phyloP scores from a whole-genome alignment of 2,888 invertebrate species.

The Allolobophora icterica region DNA sequence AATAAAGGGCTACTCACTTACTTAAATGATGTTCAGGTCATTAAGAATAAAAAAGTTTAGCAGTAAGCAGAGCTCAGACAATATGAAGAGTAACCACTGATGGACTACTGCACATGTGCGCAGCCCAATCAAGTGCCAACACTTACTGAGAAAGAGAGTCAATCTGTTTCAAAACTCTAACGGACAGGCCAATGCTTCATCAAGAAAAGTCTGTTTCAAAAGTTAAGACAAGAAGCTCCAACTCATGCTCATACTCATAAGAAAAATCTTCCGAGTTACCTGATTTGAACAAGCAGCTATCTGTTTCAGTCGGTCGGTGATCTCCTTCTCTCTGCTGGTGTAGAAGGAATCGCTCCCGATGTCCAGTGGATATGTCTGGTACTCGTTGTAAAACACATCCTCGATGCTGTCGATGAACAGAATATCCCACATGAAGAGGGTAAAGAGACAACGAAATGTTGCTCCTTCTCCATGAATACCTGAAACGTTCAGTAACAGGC shows the following conservation, averaged over 20 bases:
- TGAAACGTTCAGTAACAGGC: constrained; percentile 56
- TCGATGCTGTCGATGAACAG: constrained; percentile 72
- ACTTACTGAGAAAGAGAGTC: too few species aligned
- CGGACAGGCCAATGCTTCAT: too few species aligned
- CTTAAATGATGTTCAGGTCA: too few species aligned
- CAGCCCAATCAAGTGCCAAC: too few species aligned
- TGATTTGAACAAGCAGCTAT: constrained; percentile 20
- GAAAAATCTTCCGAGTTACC: constrained; percentile 13
- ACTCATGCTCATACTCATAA: background rate
- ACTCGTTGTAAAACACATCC: constrained; percentile 74
- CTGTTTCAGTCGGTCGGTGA: constrained; percentile 68
- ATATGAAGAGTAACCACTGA: too few species aligned
- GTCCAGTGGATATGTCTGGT: constrained; percentile 78
- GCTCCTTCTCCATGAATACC: constrained; percentile 79
- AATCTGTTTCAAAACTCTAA: too few species aligned
- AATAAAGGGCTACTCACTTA: too few species aligned
- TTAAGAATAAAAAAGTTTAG: too few species aligned
- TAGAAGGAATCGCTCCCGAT: constrained; percentile 75
- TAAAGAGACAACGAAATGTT: constrained; percentile 73
- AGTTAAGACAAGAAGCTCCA: background rate
- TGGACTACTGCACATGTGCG: too few species aligned
- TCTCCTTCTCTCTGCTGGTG: constrained; percentile 70
- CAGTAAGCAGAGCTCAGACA: too few species aligned
- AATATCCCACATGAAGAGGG: constrained; percentile 80
- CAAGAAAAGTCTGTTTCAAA: too few species aligned